Evolutionary conservation across 2,113 vertebrate species (phyloP).

Genomic region (Otus sunia): DNA sequence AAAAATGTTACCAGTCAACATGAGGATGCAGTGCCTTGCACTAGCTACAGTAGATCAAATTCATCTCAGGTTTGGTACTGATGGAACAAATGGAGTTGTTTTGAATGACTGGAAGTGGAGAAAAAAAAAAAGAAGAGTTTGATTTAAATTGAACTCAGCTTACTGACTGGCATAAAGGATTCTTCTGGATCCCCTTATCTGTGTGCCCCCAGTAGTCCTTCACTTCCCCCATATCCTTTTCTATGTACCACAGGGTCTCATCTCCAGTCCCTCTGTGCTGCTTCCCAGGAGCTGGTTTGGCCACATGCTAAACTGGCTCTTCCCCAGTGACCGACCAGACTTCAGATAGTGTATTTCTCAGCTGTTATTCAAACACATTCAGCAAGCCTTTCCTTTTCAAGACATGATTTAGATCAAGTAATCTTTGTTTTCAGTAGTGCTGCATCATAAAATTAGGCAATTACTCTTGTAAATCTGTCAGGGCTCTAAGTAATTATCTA

Average conservation of each 20-base stretch:
- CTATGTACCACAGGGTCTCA: neutral
- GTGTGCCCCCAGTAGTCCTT: neutral
- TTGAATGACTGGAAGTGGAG: neutral
- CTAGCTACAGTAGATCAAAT: neutral
- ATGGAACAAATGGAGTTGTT: neutral
- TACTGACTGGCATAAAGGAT: neutral
- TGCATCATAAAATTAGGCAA: constrained; percentile 46
- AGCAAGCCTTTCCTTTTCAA: neutral
- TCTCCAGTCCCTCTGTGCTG: neutral
- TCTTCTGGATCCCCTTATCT: neutral
- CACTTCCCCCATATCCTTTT: neutral
- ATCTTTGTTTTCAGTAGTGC: neutral
- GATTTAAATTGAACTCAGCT: neutral
- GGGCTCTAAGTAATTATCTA: constrained; percentile 5
- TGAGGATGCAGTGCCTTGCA: neutral
- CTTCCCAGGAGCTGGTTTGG: neutral
- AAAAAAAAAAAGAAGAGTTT: neutral
- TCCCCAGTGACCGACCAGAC: neutral
- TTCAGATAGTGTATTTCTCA: neutral
- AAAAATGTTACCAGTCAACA: neutral
- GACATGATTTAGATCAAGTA: neutral
- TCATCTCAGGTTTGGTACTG: neutral
- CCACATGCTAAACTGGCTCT: neutral
- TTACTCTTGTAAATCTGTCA: constrained; percentile 52
- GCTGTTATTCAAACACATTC: neutral